phyloP scores from a whole-genome alignment of 2,888 invertebrate species.

The Cantharis flavilabris region DNA sequence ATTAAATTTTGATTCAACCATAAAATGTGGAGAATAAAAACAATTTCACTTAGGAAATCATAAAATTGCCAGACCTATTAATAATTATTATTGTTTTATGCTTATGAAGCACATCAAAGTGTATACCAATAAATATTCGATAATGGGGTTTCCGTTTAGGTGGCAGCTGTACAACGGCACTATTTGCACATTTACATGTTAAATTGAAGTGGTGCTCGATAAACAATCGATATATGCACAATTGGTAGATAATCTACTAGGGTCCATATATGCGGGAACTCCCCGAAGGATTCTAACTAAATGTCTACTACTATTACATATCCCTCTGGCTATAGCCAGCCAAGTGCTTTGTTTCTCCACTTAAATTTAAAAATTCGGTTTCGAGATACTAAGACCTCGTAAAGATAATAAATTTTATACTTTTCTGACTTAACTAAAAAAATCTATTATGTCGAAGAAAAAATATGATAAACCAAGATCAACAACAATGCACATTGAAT shows the following conservation, averaged over 20 bases:
- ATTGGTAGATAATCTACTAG: conserved; percentile 19
- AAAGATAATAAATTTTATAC: background rate
- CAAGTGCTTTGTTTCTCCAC: background rate
- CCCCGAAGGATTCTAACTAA: conserved; percentile 16
- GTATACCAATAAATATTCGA: conserved; percentile 13
- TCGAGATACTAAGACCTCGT: background rate
- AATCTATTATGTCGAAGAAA: background rate
- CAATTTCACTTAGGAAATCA: background rate
- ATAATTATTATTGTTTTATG: background rate
- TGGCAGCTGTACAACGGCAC: conserved; percentile 21
- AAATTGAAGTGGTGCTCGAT: conserved; percentile 26
- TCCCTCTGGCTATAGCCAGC: background rate
- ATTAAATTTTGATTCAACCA: background rate
- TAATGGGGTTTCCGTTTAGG: conserved; percentile 13
- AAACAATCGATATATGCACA: conserved; percentile 24
- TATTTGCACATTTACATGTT: conserved; percentile 18
- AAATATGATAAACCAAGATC: background rate
- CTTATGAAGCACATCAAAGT: background rate
- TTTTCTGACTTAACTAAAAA: background rate
- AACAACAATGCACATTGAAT: background rate
- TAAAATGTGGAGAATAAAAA: background rate
- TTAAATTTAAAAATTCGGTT: background rate
- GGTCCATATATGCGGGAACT: conserved; percentile 10
- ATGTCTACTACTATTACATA: conserved; percentile 3
- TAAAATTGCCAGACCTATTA: background rate